Base-by-base conservation (phyloP, 2,797 vertebrate species). In the Centropyge bicolor region DNA sequence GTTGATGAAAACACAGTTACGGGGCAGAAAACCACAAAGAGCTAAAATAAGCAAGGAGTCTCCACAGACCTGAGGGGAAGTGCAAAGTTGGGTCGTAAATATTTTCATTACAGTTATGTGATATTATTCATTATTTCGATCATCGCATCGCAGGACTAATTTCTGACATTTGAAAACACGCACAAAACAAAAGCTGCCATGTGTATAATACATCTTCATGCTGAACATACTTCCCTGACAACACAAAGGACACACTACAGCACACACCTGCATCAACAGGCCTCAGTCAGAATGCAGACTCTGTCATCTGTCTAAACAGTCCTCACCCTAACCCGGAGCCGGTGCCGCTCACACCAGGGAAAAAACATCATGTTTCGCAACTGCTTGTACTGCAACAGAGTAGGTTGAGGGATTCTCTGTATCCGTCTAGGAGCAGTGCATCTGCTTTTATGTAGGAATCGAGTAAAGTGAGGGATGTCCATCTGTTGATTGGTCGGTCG, bases 221-320 rank as follows among this genome's bases (percentile, higher is more conserved):
- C 43, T 65, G 49, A 73, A 49, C 38, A 24, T 31, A 31, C 55
- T 60, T 46, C 51, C 38, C 41, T 63, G 49, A 31, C 27, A 19
- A 63, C 76, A 67, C 74, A 70, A 40, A 74, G 71, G 77, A 85
- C 70, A 72, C 48, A 40, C 74, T 62, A 45, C 41, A 22, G 57
- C 82, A 78, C 88, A 91, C 93, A 95, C 91, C 92, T 93, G 92
- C 88, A 76, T 92, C 93, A 94, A 94, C 92, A 94, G 90, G 82
- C 89, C 87, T 86, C 86, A 73, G 82, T 90, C 90, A 86, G 84
- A 88, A 85, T 72, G 70, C 41, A 76, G 78, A 87, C 78, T 79
- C 77, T 6, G 72, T 93, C 91, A 93, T 94, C 94, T 94, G 92
- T 94, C 74, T 46, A 93, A 95, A 93, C 92, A 94, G 80, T 69